Percentiles rank a stretch among this genome's conserved stretches.
Evolutionary conservation across 2,113 vertebrate genomes (phyloP).

Genomic region (Saiga tatarica): DNA sequence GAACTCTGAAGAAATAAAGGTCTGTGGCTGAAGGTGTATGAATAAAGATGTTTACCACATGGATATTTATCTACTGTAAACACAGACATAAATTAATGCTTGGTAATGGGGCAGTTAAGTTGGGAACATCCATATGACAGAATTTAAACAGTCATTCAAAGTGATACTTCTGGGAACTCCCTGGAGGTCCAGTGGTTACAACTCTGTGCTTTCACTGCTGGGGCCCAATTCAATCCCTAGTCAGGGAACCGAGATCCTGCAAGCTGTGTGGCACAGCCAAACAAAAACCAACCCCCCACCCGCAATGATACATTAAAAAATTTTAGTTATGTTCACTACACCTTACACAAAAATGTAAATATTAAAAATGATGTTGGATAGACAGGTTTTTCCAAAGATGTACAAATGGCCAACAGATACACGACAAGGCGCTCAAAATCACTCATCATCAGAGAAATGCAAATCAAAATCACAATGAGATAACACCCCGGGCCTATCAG

Average conservation of each 20-base stretch:
- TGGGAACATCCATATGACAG: background rate
- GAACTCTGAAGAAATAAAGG: background rate
- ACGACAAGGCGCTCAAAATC: background rate
- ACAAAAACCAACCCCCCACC: background rate
- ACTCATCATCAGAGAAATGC: background rate
- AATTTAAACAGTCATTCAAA: background rate
- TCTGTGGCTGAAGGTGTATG: background rate
- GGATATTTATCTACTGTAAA: background rate
- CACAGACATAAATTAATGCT: background rate
- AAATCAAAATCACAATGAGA: background rate
- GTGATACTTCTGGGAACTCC: background rate
- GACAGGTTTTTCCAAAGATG: background rate
- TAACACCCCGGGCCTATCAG: background rate
- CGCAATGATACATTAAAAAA: background rate
- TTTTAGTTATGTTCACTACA: background rate
- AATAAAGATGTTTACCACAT: background rate
- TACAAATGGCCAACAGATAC: background rate
- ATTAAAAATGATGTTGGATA: background rate
- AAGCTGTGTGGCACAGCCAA: background rate
- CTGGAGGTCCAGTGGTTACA: background rate
- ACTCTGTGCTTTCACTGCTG: background rate
- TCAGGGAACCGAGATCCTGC: background rate
- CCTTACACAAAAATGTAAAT: background rate
- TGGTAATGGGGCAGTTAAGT: background rate
- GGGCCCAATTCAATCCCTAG: background rate